A percentile compares a stretch with the other conserved stretches of the same genome.
Conservation (phyloP, 2,888 invertebrate species). For the Mantis religiosa region DNA sequence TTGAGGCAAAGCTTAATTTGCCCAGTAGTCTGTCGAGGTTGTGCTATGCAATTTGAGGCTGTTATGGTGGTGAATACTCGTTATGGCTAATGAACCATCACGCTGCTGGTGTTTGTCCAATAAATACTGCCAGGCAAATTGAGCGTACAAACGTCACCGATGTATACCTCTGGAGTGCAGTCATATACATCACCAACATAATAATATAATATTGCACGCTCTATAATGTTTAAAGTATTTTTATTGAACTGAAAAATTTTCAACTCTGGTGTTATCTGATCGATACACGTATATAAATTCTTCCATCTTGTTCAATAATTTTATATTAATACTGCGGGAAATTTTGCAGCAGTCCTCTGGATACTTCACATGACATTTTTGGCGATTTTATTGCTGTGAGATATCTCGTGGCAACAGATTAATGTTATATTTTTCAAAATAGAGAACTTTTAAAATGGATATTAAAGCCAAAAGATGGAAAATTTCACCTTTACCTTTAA, state of each 20-base stretch:
- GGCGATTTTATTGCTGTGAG: no score
- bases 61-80: background rate
- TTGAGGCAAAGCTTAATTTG: background rate
- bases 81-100: background rate
- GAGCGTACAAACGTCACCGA: background rate
- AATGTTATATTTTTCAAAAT: no score
- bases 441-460: no score
- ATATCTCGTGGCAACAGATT: no score
- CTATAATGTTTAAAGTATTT: background rate
- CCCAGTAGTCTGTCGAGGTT: background rate
- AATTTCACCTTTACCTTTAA: no score
- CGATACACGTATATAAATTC: no score
- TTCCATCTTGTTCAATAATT: no score
- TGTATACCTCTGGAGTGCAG: background rate
- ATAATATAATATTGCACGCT: background rate
- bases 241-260: background rate
- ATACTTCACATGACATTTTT: no score
- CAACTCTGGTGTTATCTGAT: no score
- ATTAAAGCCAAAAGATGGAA: no score
- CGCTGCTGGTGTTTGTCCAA: background rate
- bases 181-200: background rate
- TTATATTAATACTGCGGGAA: no score
- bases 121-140: background rate
- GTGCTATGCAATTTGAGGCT: background rate
- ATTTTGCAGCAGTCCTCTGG: no score